phyloP scores from a whole-genome alignment of 2,113 vertebrate genomes.

The Arothron firmamentum region DNA sequence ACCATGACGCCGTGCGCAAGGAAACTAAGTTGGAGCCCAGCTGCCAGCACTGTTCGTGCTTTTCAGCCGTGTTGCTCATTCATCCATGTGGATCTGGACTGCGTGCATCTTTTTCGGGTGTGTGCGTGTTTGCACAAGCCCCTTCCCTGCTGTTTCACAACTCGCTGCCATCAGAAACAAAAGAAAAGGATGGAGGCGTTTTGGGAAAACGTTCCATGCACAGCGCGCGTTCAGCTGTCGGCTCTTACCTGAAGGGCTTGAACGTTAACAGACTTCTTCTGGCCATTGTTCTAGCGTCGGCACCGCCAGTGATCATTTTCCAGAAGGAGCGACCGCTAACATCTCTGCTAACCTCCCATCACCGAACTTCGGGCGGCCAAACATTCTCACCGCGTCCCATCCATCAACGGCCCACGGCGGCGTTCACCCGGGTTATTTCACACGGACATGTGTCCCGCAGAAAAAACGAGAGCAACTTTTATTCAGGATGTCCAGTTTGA shows the following conservation, averaged over 20 bases:
- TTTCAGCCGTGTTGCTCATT: background rate
- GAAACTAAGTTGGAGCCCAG: conserved; percentile 36
- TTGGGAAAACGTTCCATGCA: too few relatives aligned
- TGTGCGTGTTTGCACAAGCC: conserved; percentile 1
- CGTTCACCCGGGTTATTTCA: background rate
- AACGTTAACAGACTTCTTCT: conserved; percentile 95
- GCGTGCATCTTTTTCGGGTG: background rate
- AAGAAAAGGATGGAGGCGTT: too few relatives aligned
- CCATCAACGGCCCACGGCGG: conserved; percentile 1
- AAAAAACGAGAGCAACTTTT: conserved; percentile 35
- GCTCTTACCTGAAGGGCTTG: conserved; percentile 93
- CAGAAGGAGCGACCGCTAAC: conserved; percentile 55
- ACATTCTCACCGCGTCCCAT: conserved; percentile 39
- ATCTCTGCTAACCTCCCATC: conserved; percentile 44
- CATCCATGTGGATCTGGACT: conserved; percentile 13
- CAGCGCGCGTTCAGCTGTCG: too few relatives aligned
- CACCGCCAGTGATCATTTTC: conserved; percentile 82
- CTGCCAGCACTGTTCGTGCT: conserved; percentile 10
- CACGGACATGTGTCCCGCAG: background rate
- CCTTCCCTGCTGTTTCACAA: background rate
- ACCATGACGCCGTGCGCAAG: background rate
- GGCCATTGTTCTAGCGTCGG: conserved; percentile 92
- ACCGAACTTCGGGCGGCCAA: conserved; percentile 29
- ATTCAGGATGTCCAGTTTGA: conserved; percentile 19
- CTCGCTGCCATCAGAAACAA: too few relatives aligned